phyloP scores from a whole-genome alignment of 2,888 invertebrate species.

The Ctena decussata region DNA sequence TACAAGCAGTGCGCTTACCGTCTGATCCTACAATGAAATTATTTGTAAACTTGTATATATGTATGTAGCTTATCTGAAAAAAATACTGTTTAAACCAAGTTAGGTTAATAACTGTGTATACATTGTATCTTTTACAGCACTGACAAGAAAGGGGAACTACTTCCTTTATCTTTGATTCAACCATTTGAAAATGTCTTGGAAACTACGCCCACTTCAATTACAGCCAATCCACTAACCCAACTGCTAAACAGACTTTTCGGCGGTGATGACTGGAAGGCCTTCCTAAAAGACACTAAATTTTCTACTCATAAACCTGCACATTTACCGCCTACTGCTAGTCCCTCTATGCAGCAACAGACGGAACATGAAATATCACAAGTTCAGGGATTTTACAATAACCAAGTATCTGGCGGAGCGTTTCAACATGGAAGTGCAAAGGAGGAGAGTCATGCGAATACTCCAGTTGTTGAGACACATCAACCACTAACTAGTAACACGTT shows the following conservation, averaged over 20 bases:
- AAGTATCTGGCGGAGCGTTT: not conserved
- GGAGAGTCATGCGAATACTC: not conserved
- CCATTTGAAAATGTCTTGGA: not conserved
- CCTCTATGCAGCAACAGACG: not conserved
- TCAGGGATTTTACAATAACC: constrained; percentile 15
- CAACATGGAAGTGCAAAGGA: not conserved
- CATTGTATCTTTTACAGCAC: not conserved
- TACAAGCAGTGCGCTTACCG: too few relatives aligned
- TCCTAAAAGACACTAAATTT: not conserved
- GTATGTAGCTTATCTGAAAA: too few relatives aligned
- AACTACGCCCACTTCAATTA: not conserved
- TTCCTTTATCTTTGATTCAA: not conserved
- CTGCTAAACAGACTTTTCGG: constrained; percentile 46
- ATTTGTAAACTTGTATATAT: too few relatives aligned
- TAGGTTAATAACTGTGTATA: too few relatives aligned
- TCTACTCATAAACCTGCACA: too few relatives aligned
- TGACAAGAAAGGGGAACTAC: not conserved
- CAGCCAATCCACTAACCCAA: constrained; percentile 15
- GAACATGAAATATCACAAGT: not conserved
- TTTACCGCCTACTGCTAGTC: not conserved
- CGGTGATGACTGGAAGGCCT: constrained; percentile 19
- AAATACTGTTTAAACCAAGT: too few relatives aligned
- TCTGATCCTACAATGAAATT: too few relatives aligned
- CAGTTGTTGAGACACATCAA: too few relatives aligned
- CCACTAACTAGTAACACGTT: not conserved